Base-by-base conservation (phyloP, 1,140 invertebrate genomes). In the Habropoda laboriosa region DNA sequence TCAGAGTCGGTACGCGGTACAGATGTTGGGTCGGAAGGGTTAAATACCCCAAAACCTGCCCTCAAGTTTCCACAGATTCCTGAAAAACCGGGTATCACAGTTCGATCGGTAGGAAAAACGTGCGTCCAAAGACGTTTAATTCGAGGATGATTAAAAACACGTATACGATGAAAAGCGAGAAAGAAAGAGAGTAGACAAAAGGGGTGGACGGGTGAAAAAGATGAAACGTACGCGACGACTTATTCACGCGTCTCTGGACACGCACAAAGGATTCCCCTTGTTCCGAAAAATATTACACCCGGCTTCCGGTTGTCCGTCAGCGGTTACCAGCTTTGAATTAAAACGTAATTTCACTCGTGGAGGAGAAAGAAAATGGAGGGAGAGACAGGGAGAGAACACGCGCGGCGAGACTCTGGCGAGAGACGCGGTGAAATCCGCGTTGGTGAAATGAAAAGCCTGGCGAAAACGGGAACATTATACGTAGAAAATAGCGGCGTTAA, bases 401-500 rank as follows among this genome's bases (percentile, higher is more conserved):
- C 21, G 42, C 24, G 63, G 3, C 27, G 38, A 40, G 24, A 32
- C 10, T 7, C 24, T n/a, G 21, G 0, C 2, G n/a, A 21, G 24
- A 18, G 27, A 16, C 7, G 30, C 10, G n/a, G 32, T n/a, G 63
- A 74, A 74, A 61, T 74, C 64, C 64, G 21, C 7, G 47, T 51
- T 27, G n/a, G n/a, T n/a, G 32, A 51, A 35, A 68, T 68, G 64
- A 68, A 68, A 63, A 51, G 42, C 58, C 30, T 57, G 40, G 71
- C 40, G 35, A 74, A 74, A 74, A n/a, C n/a, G 42, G 57, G n/a
- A 40, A 63, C 71, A 63, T 74, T 74, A 63, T 74, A 74, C 71
- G 30, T 63, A 63, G 42, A 74, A n/a, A 74, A 74, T 74, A 45
- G 58, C 32, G 42, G 1, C 57, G 58, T 61, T 63, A 63, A 74